A percentile compares a stretch with the other conserved stretches of the same genome.
Conservation (phyloP, 2,797 vertebrate species). For the Neopelma chrysocephalum region DNA sequence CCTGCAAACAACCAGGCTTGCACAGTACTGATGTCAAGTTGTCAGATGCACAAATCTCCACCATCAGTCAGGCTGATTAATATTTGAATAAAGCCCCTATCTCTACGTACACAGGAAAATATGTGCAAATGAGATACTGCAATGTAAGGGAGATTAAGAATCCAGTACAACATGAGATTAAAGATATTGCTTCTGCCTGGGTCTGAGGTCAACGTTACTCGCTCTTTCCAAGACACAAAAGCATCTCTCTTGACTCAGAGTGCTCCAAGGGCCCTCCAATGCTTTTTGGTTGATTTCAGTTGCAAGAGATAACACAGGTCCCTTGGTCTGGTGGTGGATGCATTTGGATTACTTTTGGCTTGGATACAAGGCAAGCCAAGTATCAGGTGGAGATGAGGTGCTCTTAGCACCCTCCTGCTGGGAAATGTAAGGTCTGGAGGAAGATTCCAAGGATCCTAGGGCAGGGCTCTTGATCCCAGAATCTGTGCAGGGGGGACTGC, state of each 20-base stretch:
- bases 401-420: background rate
- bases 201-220: constrained; percentile 48
- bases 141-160: constrained; percentile 63
- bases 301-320: background rate
- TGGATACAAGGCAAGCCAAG: background rate
- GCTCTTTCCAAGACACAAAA: background rate
- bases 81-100: constrained; percentile 68
- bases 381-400: background rate
- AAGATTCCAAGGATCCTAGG: fast-evolving
- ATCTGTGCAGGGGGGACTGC: fast-evolving
- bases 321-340: background rate
- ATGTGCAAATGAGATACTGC: constrained; percentile 72
- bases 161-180: constrained; percentile 72
- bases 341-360: background rate
- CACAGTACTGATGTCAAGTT: constrained; percentile 24
- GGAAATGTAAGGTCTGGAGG: background rate
- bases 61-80: constrained; percentile 72
- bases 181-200: constrained; percentile 70
- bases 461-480: background rate
- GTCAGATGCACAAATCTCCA: constrained; percentile 56
- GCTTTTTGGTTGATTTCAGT: background rate
- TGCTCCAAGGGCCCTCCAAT: background rate
- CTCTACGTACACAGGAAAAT: constrained; percentile 64
- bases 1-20: background rate
- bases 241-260: background rate